phyloP scores from a whole-genome alignment of 2,888 invertebrate species.

The Drosophila falleni region DNA sequence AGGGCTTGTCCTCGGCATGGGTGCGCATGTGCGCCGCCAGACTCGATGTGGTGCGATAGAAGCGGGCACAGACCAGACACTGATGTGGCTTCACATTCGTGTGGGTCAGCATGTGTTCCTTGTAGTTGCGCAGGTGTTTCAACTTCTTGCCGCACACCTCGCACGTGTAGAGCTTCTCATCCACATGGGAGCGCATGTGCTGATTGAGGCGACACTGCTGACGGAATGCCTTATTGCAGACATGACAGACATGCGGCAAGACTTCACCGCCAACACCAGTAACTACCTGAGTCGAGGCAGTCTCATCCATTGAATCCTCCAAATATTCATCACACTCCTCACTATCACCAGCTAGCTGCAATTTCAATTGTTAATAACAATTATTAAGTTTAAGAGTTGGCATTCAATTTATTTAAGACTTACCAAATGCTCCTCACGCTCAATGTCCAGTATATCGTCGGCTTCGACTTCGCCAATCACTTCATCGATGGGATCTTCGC shows the following conservation, averaged over 20 bases:
- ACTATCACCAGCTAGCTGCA: constrained; percentile 46
- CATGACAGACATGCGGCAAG: constrained; percentile 51
- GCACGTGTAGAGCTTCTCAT: constrained; percentile 83
- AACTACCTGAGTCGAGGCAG: neutral
- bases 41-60: constrained; percentile 70
- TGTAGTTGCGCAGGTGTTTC: constrained; percentile 85
- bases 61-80: constrained; percentile 59
- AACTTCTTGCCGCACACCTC: constrained; percentile 84
- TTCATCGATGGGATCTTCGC: constrained; percentile 55
- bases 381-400: neutral
- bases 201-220: constrained; percentile 73
- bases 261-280: constrained; percentile 24
- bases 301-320: constrained; percentile 31
- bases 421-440: constrained; percentile 62
- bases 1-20: constrained; percentile 81
- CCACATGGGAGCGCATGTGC: constrained; percentile 84
- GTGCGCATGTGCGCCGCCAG: constrained; percentile 71
- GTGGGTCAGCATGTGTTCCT: constrained; percentile 84
- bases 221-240: constrained; percentile 66
- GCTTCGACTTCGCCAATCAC: constrained; percentile 52
- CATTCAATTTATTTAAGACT: neutral
- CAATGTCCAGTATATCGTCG: constrained; percentile 59
- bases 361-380: neutral
- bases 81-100: constrained; percentile 73
- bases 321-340: constrained; percentile 47